Evolutionary conservation across 2,113 vertebrate species (phyloP).

Genomic region (Atractosteus spatula): DNA sequence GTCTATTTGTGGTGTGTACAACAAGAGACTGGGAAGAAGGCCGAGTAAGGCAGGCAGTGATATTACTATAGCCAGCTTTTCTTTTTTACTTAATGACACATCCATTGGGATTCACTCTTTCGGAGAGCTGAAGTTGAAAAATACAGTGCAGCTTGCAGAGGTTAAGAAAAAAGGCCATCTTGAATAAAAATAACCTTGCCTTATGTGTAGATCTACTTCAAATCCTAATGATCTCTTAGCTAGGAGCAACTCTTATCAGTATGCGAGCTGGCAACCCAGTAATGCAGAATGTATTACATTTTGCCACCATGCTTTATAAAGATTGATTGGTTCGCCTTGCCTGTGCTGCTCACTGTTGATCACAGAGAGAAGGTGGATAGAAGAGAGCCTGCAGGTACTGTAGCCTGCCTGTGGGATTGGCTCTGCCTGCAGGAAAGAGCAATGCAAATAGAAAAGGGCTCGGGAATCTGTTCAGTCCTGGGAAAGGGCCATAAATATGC

Average conservation of each 20-base stretch:
- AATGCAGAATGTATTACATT: slow-evolving; percentile 4
- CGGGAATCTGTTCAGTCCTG: background rate
- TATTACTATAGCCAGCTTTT: no score
- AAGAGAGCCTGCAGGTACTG: background rate
- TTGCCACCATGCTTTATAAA: background rate
- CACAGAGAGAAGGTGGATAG: background rate
- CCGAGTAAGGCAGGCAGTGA: slow-evolving; percentile 25
- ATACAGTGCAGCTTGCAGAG: no score
- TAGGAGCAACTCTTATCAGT: slow-evolving; percentile 6
- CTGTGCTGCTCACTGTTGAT: background rate
- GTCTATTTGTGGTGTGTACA: slow-evolving; percentile 14
- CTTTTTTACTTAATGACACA: no score
- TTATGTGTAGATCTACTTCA: background rate
- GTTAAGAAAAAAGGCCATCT: no score
- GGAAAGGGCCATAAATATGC: background rate
- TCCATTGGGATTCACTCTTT: no score
- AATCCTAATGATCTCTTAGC: background rate
- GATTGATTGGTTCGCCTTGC: slow-evolving; percentile 2
- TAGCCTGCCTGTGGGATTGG: background rate
- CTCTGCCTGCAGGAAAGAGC: background rate
- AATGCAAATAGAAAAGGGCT: slow-evolving; percentile 1
- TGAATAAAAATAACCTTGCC: background rate
- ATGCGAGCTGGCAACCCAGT: slow-evolving; percentile 1
- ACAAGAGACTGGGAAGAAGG: background rate
- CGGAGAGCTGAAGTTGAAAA: no score